phyloP scores from a whole-genome alignment of 2,113 vertebrate species.

The Meleagris gallopavo region DNA sequence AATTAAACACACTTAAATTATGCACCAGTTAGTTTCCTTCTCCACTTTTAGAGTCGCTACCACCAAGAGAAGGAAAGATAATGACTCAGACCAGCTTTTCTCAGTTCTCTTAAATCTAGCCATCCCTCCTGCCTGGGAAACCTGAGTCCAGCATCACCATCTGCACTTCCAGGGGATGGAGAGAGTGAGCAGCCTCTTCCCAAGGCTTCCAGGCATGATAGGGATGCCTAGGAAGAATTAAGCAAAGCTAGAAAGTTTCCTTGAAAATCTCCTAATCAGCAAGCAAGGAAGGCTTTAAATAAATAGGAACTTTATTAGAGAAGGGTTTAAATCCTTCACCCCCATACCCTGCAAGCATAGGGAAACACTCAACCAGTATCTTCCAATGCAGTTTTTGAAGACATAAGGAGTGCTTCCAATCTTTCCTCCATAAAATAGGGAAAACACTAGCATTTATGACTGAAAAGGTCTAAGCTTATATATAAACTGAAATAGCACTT shows the following conservation, averaged over 20 bases:
- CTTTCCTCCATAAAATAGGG: neutral
- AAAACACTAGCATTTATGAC: neutral
- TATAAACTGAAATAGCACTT: neutral
- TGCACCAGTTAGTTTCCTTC: neutral
- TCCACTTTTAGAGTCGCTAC: neutral
- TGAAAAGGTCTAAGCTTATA: neutral
- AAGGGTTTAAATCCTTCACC: neutral
- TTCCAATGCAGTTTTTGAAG: neutral
- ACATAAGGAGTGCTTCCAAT: neutral
- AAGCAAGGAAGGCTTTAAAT: neutral
- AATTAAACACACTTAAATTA: conserved; percentile 1
- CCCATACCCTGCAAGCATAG: neutral
- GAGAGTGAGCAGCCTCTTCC: neutral
- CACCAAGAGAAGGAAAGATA: neutral
- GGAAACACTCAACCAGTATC: neutral
- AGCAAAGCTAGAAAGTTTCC: accelerated
- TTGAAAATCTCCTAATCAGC: neutral
- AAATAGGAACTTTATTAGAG: neutral
- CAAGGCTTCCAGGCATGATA: neutral
- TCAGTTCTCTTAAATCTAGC: neutral
- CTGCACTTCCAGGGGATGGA: neutral
- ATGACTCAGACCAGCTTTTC: neutral
- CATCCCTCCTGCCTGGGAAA: neutral
- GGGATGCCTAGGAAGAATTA: neutral
- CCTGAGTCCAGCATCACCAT: neutral